Evolutionary conservation across 2,797 vertebrate species (phyloP).

Genomic region (Muscicapa comitata): DNA sequence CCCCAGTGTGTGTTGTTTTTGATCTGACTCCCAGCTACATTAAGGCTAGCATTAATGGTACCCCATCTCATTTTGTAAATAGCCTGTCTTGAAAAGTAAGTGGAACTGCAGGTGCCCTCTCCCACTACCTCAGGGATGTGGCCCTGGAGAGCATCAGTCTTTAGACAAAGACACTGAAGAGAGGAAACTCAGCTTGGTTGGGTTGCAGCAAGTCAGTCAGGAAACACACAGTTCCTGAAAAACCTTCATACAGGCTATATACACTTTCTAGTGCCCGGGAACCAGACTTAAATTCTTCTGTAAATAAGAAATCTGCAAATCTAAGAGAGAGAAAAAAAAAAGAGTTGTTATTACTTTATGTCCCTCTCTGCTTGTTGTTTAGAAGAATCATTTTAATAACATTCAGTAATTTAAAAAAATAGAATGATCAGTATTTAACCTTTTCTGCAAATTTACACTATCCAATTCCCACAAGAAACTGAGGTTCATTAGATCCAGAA

Average conservation of each 20-base stretch:
- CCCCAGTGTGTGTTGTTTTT: conserved; percentile 19
- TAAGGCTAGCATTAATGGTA: conserved; percentile 72
- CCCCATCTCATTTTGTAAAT: conserved; percentile 48
- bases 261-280: conserved; percentile 81
- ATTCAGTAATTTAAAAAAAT: background rate
- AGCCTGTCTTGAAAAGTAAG: conserved; percentile 31
- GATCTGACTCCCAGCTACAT: conserved; percentile 29
- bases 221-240: conserved; percentile 88
- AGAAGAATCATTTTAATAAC: background rate
- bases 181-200: conserved; percentile 86
- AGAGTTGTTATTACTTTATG: background rate
- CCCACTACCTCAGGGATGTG: background rate
- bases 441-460: background rate
- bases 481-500: background rate
- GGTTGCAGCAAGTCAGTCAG: conserved; percentile 88
- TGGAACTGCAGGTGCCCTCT: conserved; percentile 42
- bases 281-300: conserved; percentile 86
- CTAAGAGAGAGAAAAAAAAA: conserved; percentile 57
- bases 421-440: background rate
- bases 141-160: conserved; percentile 13
- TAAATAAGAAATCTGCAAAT: conserved; percentile 91
- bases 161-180: conserved; percentile 89
- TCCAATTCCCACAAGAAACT: background rate
- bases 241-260: conserved; percentile 88
- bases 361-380: background rate